Base-by-base conservation (phyloP, 2,797 vertebrate species). In the Orestias chungarensis region DNA sequence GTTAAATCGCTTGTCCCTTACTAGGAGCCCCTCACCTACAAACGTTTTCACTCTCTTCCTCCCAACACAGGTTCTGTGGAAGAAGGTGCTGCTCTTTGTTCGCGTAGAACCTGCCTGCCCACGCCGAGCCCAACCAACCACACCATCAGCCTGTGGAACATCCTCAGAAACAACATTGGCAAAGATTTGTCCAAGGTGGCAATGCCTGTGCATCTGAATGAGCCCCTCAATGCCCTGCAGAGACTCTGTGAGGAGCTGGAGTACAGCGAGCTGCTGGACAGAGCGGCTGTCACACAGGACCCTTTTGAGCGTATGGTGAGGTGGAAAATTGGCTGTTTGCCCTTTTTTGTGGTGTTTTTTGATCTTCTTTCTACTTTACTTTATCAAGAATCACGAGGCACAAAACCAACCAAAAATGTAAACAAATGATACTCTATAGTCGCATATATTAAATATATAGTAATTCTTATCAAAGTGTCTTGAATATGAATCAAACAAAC, bases 181-280 rank as follows among this genome's bases (percentile, higher is more conserved):
- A 99, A 99, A 91, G 98, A 99, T 84, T 93, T 99, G 65, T 99
- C 98, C 74, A 99, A 98, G 82, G 98, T 99, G 90, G 94, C 96
- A 46, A 99, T 99, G 97, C 98, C 98, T 0, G 98, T 99, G 50
- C 95, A 97, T 74, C 90, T 99, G 8, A 99, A 99, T 0, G 97
- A 99, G 87, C 98, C 98, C 0, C 93, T 99, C 49, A 99, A 97
- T 93, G 96, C 97, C 0, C 94, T 99, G 80, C 98, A 99, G 93
- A 93, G 96, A 52, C 94, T 99, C 68, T 97, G 97, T 0, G 97
- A 99, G 91, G 98, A 99, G 93, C 94, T 99, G 87, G 97, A 99
- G 82, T 98, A 98, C 95, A 97, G 96, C 1, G 96, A 99, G 74
- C 94, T 99, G 10, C 91, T 99, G 44, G 96, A 99, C 72, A 94